Percentiles rank a stretch among this genome's conserved stretches.
These are phyloP conservation scores for Cordilura impudica DNA, from an alignment of 2,888 invertebrate genomes.

Conservation along the genomic window DNA sequence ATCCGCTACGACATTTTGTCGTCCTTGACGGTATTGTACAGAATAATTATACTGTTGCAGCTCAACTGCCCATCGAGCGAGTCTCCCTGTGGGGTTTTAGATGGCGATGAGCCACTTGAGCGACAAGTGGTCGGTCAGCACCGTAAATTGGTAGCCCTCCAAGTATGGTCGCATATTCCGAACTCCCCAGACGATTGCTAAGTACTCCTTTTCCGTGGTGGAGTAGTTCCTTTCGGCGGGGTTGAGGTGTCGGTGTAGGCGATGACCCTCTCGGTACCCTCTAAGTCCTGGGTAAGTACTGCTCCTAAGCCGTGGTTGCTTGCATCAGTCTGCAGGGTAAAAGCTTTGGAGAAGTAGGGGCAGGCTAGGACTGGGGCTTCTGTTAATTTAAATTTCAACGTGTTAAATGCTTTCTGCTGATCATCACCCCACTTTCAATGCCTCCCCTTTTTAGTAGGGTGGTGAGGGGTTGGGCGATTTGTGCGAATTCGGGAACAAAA, in stretches of 20 bases:
- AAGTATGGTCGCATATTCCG: neutral
- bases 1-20: no score
- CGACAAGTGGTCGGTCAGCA: neutral
- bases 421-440: slow-evolving; percentile 3
- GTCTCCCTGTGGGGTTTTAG: neutral
- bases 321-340: slow-evolving; percentile 38
- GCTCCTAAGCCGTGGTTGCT: slow-evolving; percentile 30
- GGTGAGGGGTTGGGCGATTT: neutral
- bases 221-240: neutral
- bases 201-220: neutral
- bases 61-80: no score
- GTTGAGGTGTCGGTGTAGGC: no score
- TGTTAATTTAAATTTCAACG: neutral
- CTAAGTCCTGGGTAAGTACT: no score
- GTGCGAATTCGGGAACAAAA: neutral
- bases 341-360: slow-evolving; percentile 22
- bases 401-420: neutral
- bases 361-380: neutral
- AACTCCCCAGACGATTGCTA: neutral
- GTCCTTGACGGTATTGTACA: no score
- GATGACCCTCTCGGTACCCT: no score
- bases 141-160: neutral
- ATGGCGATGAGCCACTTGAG: neutral
- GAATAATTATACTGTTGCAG: no score
- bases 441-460: neutral